These are phyloP conservation scores for Antitype chi DNA, from an alignment of 2,888 invertebrate species.

Conservation along the genomic window DNA sequence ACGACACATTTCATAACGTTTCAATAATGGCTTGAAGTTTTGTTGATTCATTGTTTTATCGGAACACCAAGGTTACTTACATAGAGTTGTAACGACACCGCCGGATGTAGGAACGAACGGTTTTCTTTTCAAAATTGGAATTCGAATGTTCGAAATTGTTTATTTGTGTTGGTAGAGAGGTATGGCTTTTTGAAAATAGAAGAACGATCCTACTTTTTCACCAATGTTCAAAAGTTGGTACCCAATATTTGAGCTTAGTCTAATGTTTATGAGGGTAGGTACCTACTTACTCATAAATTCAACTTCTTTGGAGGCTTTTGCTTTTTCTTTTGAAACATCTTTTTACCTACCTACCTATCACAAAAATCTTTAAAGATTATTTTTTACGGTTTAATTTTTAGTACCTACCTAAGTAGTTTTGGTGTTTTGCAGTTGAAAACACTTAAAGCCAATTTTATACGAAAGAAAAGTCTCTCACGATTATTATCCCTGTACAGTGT, in stretches of 20 bases:
- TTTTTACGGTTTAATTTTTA: background rate
- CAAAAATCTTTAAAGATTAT: background rate
- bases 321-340: too few species aligned
- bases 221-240: too few species aligned
- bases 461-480: conserved; percentile 53
- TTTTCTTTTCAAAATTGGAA: background rate
- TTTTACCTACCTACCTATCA: background rate
- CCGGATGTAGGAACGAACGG: conserved; percentile 7
- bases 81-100: conserved; percentile 19
- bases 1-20: conserved; percentile 78
- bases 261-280: too few species aligned
- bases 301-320: too few species aligned
- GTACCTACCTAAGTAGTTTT: background rate
- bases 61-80: conserved; percentile 55
- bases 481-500: conserved; percentile 55
- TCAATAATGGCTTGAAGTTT: conserved; percentile 71
- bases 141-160: background rate
- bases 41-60: conserved; percentile 64
- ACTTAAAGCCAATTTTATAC: background rate
- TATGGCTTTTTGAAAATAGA: too few species aligned
- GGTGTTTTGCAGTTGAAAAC: background rate
- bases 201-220: too few species aligned
- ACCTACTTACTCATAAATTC: too few species aligned
- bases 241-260: too few species aligned
- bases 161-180: too few species aligned